A percentile compares a stretch with the other conserved stretches of the same genome.
Conservation (phyloP, 2,888 invertebrate genomes). For the Coronaproctus castanopsis region DNA sequence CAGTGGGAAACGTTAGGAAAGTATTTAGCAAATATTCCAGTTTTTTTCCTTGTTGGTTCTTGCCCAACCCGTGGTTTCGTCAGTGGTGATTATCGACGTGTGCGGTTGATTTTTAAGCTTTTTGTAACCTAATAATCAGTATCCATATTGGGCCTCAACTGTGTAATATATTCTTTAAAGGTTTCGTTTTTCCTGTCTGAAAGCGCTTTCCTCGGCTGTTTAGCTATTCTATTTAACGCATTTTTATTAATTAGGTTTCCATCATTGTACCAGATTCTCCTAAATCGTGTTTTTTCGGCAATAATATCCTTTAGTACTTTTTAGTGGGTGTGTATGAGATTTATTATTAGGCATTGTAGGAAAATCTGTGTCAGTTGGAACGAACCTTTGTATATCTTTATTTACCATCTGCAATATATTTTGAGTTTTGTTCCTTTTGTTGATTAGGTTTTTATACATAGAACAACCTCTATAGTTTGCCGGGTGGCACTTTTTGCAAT, state of each 20-base stretch:
- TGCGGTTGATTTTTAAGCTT: no score
- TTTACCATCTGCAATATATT: no score
- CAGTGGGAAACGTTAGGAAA: background rate
- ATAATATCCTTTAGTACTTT: background rate
- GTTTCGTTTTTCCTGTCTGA: background rate
- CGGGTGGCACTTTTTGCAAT: no score
- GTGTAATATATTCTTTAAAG: background rate
- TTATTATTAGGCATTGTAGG: no score
- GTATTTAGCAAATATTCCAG: background rate
- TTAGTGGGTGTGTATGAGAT: background rate
- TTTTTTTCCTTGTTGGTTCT: no score
- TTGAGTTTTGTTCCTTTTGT: no score
- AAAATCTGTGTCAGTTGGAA: no score
- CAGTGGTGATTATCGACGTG: no score
- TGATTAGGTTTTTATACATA: no score
- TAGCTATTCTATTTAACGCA: background rate
- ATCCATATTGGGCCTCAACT: background rate
- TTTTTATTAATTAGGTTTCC: background rate
- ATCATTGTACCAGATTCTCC: background rate
- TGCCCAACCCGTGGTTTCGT: no score
- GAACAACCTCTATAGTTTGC: no score
- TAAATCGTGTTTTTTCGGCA: background rate
- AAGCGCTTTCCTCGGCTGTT: background rate
- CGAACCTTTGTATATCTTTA: no score
- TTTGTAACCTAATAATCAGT: background rate